Percentiles rank a stretch among this genome's conserved stretches.
Conservation (phyloP, 1,140 invertebrate genomes). For the Calephelis virginiensis region DNA sequence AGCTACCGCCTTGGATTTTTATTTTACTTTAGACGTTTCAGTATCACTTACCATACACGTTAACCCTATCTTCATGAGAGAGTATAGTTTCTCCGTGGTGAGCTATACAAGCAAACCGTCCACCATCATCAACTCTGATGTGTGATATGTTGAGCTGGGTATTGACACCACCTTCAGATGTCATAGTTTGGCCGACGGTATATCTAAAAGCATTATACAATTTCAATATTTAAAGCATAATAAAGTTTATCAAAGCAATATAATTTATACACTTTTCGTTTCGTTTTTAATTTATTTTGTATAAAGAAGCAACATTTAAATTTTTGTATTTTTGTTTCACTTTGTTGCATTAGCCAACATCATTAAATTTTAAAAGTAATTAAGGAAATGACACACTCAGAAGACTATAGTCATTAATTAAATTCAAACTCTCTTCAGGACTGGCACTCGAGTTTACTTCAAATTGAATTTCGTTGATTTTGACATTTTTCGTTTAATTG, state of each 20-base stretch:
- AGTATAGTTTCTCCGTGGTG: slow-evolving; percentile 51
- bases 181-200: slow-evolving; percentile 59
- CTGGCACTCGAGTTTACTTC: no score
- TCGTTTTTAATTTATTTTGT: no score
- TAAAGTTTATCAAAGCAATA: no score
- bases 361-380: neutral
- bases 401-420: no score
- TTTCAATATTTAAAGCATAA: neutral
- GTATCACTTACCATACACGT: slow-evolving; percentile 60
- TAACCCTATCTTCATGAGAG: slow-evolving; percentile 59
- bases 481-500: no score
- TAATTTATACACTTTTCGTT: no score
- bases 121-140: slow-evolving; percentile 65
- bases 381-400: neutral
- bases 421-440: no score
- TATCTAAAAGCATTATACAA: slow-evolving; percentile 40
- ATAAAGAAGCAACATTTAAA: no score
- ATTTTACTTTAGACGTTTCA: neutral
- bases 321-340: no score
- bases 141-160: slow-evolving; percentile 65
- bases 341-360: neutral
- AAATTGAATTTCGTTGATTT: no score
- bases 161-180: slow-evolving; percentile 52
- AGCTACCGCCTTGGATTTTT: no score
- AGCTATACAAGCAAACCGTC: slow-evolving; percentile 55